Conservation (phyloP, 2,113 vertebrate species). For the Phalacrocorax aristotelis region DNA sequence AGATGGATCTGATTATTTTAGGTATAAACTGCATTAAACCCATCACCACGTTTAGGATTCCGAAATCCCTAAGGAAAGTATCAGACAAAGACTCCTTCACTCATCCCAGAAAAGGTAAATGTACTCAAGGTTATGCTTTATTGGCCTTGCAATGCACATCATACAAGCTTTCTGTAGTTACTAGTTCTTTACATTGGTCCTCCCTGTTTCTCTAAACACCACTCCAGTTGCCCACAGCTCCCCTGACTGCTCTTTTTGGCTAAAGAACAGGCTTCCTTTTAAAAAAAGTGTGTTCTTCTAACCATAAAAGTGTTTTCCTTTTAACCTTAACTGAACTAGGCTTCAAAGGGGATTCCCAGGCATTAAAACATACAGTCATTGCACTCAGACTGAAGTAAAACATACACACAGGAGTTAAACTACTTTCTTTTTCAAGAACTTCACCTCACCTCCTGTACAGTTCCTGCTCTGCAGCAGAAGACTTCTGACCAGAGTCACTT, state of each 20-base stretch:
- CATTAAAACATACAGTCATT: not conserved
- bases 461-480: conserved; percentile 76
- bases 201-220: not conserved
- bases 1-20: not conserved
- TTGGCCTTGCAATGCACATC: not conserved
- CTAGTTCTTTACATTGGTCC: not conserved
- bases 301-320: too few relatives aligned
- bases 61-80: not conserved
- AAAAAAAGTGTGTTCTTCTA: not conserved
- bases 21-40: not conserved
- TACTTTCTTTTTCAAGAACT: not conserved
- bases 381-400: not conserved
- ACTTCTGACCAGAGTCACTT: conserved; percentile 22
- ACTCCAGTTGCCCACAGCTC: not conserved
- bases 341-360: not conserved
- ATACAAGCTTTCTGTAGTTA: not conserved
- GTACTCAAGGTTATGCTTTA: not conserved
- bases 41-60: not conserved
- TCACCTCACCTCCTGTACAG: conserved; percentile 81
- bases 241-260: not conserved
- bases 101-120: not conserved
- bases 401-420: not conserved
- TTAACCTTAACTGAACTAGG: not conserved
- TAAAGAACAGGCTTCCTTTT: not conserved
- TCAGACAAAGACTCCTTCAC: not conserved